Base-by-base conservation (phyloP, 2,113 vertebrate genomes). In the Dissostichus mawsoni region DNA sequence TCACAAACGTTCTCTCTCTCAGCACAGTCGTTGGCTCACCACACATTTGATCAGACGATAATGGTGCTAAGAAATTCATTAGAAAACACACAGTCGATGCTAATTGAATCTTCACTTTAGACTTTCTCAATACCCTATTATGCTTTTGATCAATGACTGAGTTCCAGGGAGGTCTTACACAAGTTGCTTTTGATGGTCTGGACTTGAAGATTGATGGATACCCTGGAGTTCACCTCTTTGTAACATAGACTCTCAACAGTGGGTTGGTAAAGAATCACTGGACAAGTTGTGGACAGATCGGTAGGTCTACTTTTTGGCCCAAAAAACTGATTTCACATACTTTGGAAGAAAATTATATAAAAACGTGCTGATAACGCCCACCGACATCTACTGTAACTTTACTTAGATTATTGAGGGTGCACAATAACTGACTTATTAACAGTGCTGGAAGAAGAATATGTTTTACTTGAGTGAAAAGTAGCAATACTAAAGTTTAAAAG, bases 91-190 rank as follows among this genome's bases (percentile, higher is more conserved):
- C 69, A 81, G 52, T 86, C 83, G 7, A 65, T 88, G 79, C 80
- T 89, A 88, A 89, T 57, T 87, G 20, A 90, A 82, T 90, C 76
- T 80, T 86, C 63, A 70, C 83, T 79, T 81, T 68, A 55, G 64
- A 55, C 36, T 51, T 68, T 62, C 81, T 92, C 83, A n/a, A 81
- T 90, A 89, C 58, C 75, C 61, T 80, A 81, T 90, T 87, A 88
- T 81, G 82, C 76, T 83, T 63, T 78, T 91, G 84, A 93, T 89
- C 83, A 88, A 83, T 93, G 67, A 63, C 58, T 72, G 69, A 82
- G 63, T 69, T 80, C 69, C 76, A 51, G 62, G 76, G 70, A 74
- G 57, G 61, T 0, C 67, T 84, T 78, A 63, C 66, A 80, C 5
- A 55, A 55, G 69, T 69, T 74, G 63, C 45, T 41, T 13, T 62